A percentile compares a stretch with the other conserved stretches of the same genome.
Evolutionary conservation across 2,113 vertebrate genomes (phyloP).

Genomic region (Cephalopholis sonnerati): DNA sequence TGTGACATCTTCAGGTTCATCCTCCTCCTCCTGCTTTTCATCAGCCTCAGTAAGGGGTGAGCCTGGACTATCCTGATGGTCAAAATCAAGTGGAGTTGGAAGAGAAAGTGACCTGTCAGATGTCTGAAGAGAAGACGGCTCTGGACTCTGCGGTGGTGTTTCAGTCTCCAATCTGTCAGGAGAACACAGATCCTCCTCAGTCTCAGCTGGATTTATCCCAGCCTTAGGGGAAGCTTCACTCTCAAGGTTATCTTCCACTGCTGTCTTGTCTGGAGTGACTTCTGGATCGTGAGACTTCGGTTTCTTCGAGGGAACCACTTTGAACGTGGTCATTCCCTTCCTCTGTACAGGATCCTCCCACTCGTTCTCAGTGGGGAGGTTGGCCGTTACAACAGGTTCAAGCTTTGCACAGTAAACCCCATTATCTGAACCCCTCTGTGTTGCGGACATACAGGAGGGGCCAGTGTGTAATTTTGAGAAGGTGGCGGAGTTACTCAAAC

Average conservation of each 20-base stretch:
- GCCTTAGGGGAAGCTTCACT: background rate
- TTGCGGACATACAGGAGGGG: background rate
- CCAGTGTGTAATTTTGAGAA: constrained; percentile 19
- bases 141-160: background rate
- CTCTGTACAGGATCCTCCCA: constrained; percentile 88
- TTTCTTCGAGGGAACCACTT: constrained; percentile 89
- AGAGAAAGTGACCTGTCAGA: background rate
- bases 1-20: background rate
- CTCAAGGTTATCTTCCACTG: background rate
- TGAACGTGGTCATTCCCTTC: constrained; percentile 92
- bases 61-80: background rate
- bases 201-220: background rate
- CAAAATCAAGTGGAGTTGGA: background rate
- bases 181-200: background rate
- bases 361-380: constrained; percentile 70
- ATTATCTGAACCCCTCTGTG: background rate
- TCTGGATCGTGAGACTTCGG: constrained; percentile 75
- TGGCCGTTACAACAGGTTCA: background rate
- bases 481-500: constrained; percentile 40
- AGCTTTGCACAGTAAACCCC: background rate
- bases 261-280: background rate
- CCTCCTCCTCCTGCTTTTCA: background rate
- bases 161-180: background rate
- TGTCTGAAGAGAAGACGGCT: background rate
- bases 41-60: background rate